These are phyloP conservation scores for Myotis planiceps DNA, from an alignment of 2,797 vertebrate species.

Conservation along the genomic window DNA sequence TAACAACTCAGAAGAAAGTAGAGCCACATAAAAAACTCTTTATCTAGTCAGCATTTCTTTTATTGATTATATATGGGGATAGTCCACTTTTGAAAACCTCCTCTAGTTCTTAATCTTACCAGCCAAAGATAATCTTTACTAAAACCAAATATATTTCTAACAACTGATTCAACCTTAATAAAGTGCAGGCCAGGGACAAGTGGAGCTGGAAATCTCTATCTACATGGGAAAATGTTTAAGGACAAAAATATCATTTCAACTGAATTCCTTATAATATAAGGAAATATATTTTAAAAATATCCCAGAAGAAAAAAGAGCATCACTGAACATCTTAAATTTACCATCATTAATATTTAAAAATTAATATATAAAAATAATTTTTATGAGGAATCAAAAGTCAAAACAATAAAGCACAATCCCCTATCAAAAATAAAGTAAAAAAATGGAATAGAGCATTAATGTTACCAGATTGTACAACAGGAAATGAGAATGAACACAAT, in stretches of 20 bases:
- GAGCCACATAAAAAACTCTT: neutral
- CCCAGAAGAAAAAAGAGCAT: neutral
- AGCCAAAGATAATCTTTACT: neutral
- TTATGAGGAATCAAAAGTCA: neutral
- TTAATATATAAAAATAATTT: neutral
- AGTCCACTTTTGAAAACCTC: neutral
- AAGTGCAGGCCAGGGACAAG: neutral
- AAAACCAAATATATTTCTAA: neutral
- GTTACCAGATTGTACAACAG: neutral
- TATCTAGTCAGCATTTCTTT: neutral
- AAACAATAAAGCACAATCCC: neutral
- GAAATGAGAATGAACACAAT: neutral
- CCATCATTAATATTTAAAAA: neutral
- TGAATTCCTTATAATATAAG: neutral
- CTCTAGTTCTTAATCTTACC: neutral
- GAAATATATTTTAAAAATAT: neutral
- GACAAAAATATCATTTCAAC: neutral
- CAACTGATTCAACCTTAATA: neutral
- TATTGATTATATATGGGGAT: neutral
- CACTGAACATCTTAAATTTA: neutral
- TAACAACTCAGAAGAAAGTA: neutral
- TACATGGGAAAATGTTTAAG: neutral
- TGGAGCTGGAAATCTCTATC: neutral
- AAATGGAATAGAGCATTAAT: neutral
- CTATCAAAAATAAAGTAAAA: neutral